These are phyloP conservation scores for Nemotelus pantherinus DNA, from an alignment of 2,888 invertebrate species.

Conservation along the genomic window DNA sequence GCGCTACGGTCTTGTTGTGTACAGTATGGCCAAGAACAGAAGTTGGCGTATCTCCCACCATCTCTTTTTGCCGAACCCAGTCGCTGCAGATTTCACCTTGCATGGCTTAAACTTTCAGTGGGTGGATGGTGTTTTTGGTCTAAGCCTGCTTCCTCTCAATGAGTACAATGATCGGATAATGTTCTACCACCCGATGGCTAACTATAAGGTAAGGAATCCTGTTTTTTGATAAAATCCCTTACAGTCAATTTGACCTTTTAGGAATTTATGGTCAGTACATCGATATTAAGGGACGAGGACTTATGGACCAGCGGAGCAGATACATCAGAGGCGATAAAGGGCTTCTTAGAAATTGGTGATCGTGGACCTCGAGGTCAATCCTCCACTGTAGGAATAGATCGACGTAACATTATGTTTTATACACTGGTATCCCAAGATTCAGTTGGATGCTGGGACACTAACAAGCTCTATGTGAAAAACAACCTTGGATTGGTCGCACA, in stretches of 20 bases:
- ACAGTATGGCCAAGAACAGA: conserved; percentile 58
- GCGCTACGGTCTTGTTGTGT: conserved; percentile 67
- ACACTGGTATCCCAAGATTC: conserved; percentile 81
- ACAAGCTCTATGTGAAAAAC: conserved; percentile 72
- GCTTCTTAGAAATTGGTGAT: conserved; percentile 60
- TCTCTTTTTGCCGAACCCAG: conserved; percentile 61
- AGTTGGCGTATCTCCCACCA: conserved; percentile 63
- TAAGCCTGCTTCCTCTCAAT: conserved; percentile 71
- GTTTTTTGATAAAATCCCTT: background rate
- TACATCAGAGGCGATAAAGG: background rate
- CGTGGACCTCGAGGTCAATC: conserved; percentile 74
- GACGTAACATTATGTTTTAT: conserved; percentile 77
- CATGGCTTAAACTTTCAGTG: conserved; percentile 82
- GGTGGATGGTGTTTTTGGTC: conserved; percentile 83
- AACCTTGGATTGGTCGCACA: conserved; percentile 73
- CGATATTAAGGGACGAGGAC: conserved; percentile 71
- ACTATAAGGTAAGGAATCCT: conserved; percentile 67
- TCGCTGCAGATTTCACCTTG: conserved; percentile 76
- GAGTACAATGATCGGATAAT: conserved; percentile 68
- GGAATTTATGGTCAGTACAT: conserved; percentile 79
- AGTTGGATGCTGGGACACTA: conserved; percentile 83
- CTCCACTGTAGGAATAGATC: conserved; percentile 76
- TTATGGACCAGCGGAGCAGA: conserved; percentile 58
- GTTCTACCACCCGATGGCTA: conserved; percentile 85
- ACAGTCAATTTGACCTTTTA: conserved; percentile 47